Percentiles rank a stretch among this genome's conserved stretches.
phyloP scores from a whole-genome alignment of 2,888 invertebrate species.

The Helleia helle region DNA sequence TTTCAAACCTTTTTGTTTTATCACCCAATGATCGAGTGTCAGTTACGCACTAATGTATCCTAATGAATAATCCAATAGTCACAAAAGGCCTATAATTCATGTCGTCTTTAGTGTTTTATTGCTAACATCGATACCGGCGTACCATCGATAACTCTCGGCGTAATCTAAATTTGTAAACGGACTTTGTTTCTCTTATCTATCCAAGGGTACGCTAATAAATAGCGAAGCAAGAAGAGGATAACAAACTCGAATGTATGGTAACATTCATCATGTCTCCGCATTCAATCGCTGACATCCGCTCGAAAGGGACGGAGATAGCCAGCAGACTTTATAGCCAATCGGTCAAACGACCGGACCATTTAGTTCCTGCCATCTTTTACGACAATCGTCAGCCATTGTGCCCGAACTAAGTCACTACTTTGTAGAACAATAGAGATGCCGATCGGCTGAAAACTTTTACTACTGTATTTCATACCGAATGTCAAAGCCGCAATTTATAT shows the following conservation, averaged over 20 bases:
- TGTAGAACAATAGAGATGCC: conserved; percentile 38
- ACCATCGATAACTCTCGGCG: conserved; percentile 12
- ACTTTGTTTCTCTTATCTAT: conserved; percentile 12
- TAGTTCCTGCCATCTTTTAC: conserved; percentile 56
- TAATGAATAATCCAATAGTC: too few relatives aligned
- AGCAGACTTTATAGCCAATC: conserved; percentile 53
- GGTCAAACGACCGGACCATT: conserved; percentile 51
- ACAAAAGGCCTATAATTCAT: too few relatives aligned
- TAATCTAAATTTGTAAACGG: conserved; percentile 15
- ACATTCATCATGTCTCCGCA: conserved; percentile 39
- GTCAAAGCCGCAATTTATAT: conserved; percentile 24
- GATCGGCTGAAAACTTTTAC: conserved; percentile 28
- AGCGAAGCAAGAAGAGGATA: conserved; percentile 29
- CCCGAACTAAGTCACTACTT: conserved; percentile 26
- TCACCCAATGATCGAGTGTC: too few relatives aligned
- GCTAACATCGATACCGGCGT: conserved; percentile 11
- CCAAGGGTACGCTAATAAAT: conserved; percentile 28
- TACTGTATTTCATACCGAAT: too few relatives aligned
- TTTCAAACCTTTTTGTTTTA: neutral
- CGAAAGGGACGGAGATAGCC: conserved; percentile 36
- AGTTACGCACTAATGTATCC: too few relatives aligned
- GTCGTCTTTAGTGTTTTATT: conserved; percentile 12
- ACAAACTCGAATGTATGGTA: conserved; percentile 35
- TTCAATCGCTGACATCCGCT: conserved; percentile 35
- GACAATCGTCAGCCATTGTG: conserved; percentile 42